Evolutionary conservation across 2,113 vertebrate species (phyloP), one percentile per base, ranked within the genome.

Genomic region (Pterocles burchelli): DNA sequence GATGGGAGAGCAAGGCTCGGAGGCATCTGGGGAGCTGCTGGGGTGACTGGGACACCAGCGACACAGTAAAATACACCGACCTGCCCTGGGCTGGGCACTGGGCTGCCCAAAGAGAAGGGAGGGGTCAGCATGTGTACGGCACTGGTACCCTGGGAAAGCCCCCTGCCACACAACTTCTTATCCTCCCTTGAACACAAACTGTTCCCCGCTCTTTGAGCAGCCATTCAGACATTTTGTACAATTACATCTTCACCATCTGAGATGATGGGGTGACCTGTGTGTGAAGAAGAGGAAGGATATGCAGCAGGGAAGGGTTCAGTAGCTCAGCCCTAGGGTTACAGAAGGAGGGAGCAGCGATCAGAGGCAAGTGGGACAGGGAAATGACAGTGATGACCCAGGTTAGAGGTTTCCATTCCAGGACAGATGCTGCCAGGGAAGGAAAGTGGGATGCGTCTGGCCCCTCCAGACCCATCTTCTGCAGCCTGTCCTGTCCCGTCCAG

Each of bases 331-430:
- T 71, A 17, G 11, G 21, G 14, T 25, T 82, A n/a, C 22, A 55
- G 41, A 29, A 77, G 28, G 45, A 86, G 15, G 46, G 36, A 89
- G 17, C 34, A 63, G 33, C n/a, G 43, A 82, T 41, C 34, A 63
- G 52, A 70, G 36, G 19, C 10, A 43, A 67, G 9, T 2, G 14
- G 57, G 77, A 81, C 6, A 13, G 10, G 43, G 33, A 63, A 89
- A 63, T 1, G 3, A 22, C 49, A 52, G 34, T 3, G 12, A 70
- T 28, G 12, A 55, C 14, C 8, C 0, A 1, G 11, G 20, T 59
- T 20, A 46, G 68, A 67, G n/a, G 46, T 46, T 57, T 46, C 48
- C 45, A 13, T 43, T 68, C 29, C 48, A 76, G 36, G 48, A 72
- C n/a, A 62, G 58, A 55, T 71, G 51, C 33, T 78, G n/a, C 4